Evolutionary conservation across 2,113 vertebrate genomes (phyloP), one percentile per base, ranked within the genome.

Genomic region (Sprattus sprattus): DNA sequence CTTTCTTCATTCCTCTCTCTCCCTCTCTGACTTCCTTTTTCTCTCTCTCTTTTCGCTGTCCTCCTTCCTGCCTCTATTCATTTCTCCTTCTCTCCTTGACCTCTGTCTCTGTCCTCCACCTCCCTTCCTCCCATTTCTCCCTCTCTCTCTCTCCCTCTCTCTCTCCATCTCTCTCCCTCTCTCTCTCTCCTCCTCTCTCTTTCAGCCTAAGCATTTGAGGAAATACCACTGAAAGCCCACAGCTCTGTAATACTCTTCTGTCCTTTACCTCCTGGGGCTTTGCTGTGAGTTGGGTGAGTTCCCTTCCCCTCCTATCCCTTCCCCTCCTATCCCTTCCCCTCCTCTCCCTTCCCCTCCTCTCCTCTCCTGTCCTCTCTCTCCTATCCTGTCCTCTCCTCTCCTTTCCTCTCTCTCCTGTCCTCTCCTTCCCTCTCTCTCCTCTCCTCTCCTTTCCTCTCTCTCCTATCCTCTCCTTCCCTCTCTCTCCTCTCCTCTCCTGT

Each of bases 161-260:
- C 54, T 11, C 52, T 20, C 52, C 10, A 2, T 20, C 15, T 81
- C 80, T 46, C 47, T 64, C 45, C 52, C 45, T 50, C 54, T 28
- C 86, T 49, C 78, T 64, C 86, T 50, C 64, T 83, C 45, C 84
- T 13, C 57, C 80, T 84, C 64, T 85, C 67, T 86, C 52, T 47
- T 83, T 82, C 81, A 80, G 86, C 13, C 6, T 60, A 22, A 60
- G 54, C 5, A 20, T 60, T 83, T 82, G 85, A 85, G 82, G 64
- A 52, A 86, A 86, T 83, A 85, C 86, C 82, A 86, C 81, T 5
- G 45, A 46, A 86, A 87, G 87, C 86, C 82, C 86, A 44, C 84
- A 86, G 85, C 86, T 86, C 86, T 85, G 78, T 88, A 88, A 88
- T 87, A 86, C 54, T 60, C 18, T 60, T 85, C 57, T 83, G 28